Evolutionary conservation across 1,140 invertebrate genomes (phyloP), one percentile per base, ranked within the genome.

Genomic region (Saccostrea echinata): DNA sequence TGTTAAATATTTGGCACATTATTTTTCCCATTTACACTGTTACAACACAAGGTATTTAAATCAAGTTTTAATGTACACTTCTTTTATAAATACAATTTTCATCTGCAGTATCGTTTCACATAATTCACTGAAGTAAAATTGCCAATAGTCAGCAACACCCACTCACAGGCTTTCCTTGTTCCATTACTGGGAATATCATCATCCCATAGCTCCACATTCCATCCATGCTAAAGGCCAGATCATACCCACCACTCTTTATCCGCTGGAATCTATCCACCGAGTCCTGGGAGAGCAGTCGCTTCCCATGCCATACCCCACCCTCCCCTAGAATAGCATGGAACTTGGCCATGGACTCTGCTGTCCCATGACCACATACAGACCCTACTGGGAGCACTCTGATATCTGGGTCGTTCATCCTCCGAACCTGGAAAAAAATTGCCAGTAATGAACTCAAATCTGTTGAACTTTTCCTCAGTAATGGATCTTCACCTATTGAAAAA

Each of bases 291-390:
- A 93, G 53, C 11, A 93, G 86, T 61, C 51, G 84, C 57, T 88
- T 89, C 13, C 92, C 91, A n/a, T 91, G 80, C 76, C 87, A 86
- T 13, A 61, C 13, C 8, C 90, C 92, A 84, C 90, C 91, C 86
- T 91, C 91, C n/a, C 91, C 91, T 43, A 93, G 52, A 81, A 93
- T 93, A 30, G 91, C 90, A 53, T 90, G 89, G n/a, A 93, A 86
- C 85, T 92, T 91, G 8, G 92, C 92, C 52, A 93, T 84, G 68
- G 91, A 87, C 61, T 68, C 84, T 53, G 92, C 92, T 27, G 92
- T 91, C 12, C 92, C 92, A 33, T 90, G 88, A 27, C 92, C 92
- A 89, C 91, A 91, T 30, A 89, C 85, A 13, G 92, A 91, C 8
- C 88, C 87, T 30, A 85, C 81, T 13, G 92, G 92, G 13, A 92